Evolutionary conservation across 2,113 vertebrate species (phyloP).

Genomic region (Amphilophus citrinellus): DNA sequence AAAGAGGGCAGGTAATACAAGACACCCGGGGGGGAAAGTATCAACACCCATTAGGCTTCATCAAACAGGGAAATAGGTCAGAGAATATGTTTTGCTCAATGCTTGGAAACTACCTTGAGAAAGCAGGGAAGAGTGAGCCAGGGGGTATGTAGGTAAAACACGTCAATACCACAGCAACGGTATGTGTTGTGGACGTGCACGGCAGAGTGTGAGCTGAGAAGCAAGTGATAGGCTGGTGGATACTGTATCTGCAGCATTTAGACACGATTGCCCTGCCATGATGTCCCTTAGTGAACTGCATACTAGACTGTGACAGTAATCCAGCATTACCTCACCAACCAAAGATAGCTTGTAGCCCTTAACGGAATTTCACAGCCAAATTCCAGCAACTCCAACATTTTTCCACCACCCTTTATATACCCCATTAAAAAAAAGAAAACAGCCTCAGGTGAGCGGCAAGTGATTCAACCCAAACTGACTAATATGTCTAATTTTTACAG

Average conservation of each 20-base stretch:
- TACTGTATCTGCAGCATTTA: conserved; percentile 62
- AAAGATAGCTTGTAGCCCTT: not conserved
- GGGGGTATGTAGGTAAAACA: not conserved
- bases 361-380: not conserved
- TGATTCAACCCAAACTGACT: not conserved
- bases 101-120: conserved; percentile 22
- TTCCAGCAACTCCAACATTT: not conserved
- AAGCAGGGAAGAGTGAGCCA: not conserved
- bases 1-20: conserved; percentile 60
- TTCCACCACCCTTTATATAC: not conserved
- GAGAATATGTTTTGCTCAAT: conserved; percentile 27
- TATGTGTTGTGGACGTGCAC: conserved; percentile 32
- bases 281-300: conserved; percentile 29
- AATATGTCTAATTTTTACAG: not conserved
- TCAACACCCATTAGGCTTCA: conserved; percentile 29
- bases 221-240: conserved; percentile 41
- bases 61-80: conserved; percentile 22
- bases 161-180: conserved; percentile 36
- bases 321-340: conserved; percentile 42
- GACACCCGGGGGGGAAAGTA: conserved; percentile 53
- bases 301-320: not conserved
- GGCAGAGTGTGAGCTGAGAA: conserved; percentile 35
- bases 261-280: conserved; percentile 26
- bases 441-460: not conserved
- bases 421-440: not conserved